phyloP scores from a whole-genome alignment of 2,797 vertebrate genomes.

The Crenichthys baileyi region DNA sequence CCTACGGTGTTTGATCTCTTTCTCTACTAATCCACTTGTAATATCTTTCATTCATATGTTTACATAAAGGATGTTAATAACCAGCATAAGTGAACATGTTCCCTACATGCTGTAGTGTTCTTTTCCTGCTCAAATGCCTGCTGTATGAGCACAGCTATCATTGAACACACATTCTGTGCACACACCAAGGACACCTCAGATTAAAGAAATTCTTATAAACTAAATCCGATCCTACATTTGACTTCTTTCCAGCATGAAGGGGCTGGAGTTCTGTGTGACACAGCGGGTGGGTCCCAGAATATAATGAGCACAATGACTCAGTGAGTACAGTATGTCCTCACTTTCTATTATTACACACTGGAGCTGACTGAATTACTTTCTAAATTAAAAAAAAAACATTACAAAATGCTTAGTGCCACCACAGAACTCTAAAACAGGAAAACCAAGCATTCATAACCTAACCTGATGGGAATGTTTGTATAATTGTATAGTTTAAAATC shows the following conservation, averaged over 20 bases:
- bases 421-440: constrained; percentile 12
- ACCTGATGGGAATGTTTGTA: background rate
- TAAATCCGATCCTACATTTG: constrained; percentile 60
- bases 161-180: constrained; percentile 4
- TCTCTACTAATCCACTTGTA: background rate
- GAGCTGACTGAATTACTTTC: constrained; percentile 33
- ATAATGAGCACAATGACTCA: constrained; percentile 68
- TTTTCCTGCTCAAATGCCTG: constrained; percentile 5
- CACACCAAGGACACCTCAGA: constrained; percentile 24
- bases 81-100: constrained; percentile 8
- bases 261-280: constrained; percentile 62
- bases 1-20: constrained; percentile 5
- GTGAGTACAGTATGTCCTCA: constrained; percentile 33
- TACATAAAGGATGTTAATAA: constrained; percentile 11
- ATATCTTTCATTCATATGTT: constrained; percentile 15
- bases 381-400: constrained; percentile 38
- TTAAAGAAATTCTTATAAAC: constrained; percentile 46
- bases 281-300: constrained; percentile 65
- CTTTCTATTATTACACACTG: constrained; percentile 57
- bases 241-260: constrained; percentile 66
- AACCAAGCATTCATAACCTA: background rate
- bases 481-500: background rate
- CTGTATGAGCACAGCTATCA: background rate
- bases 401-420: constrained; percentile 20
- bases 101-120: background rate